phyloP scores from a whole-genome alignment of 2,797 vertebrate species.

The Percopsis omiscomaycus region DNA sequence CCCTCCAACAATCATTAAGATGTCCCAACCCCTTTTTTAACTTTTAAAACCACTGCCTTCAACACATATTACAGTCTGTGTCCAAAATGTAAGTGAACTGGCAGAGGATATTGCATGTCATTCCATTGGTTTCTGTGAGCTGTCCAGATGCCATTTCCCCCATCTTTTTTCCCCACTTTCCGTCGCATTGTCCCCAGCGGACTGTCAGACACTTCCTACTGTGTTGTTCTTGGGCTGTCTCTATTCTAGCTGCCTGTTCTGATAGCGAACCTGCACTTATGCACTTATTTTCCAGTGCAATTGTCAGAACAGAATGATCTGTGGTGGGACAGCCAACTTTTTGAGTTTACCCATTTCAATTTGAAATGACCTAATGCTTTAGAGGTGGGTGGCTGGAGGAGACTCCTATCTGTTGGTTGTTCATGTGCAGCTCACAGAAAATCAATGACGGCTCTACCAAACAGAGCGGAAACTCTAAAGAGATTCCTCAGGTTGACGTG shows the following conservation, averaged over 20 bases:
- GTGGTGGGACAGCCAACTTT: neutral
- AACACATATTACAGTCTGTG: too few relatives aligned
- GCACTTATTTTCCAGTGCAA: neutral
- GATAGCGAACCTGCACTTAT: neutral
- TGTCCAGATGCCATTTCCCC: neutral
- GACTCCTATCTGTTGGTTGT: neutral
- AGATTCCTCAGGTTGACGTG: neutral
- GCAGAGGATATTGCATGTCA: too few relatives aligned
- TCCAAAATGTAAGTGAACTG: too few relatives aligned
- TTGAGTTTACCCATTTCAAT: neutral
- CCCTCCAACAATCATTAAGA: too few relatives aligned
- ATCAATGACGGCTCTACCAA: neutral
- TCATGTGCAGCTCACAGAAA: neutral
- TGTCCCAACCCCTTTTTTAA: too few relatives aligned
- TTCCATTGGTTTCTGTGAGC: neutral
- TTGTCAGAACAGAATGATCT: neutral
- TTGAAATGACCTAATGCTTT: conserved; percentile 3
- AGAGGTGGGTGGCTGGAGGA: conserved; percentile 1
- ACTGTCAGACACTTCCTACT: neutral
- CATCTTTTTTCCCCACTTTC: neutral
- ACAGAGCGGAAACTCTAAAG: neutral
- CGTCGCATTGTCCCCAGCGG: neutral
- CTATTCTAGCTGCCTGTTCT: neutral
- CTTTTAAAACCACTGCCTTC: too few relatives aligned
- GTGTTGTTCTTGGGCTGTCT: neutral